Base-by-base conservation (phyloP, 2,113 vertebrate species). In the Penelope pileata region DNA sequence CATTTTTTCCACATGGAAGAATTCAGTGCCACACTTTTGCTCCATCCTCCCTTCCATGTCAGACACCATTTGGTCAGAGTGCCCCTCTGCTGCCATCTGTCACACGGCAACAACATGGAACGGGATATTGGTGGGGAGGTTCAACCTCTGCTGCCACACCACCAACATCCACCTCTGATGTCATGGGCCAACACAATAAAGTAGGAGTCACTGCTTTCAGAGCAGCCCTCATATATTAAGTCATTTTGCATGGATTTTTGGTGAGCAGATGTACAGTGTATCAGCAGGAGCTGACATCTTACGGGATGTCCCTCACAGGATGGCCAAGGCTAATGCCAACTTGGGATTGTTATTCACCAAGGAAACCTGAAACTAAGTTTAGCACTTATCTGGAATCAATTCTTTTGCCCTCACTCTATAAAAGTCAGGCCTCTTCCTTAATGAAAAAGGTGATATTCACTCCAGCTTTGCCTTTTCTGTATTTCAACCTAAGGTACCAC, bases 381-480 rank as follows among this genome's bases (percentile, higher is more conserved):
- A 91, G 84, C 84, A 68, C 51, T 85, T 79, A 91, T 17, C 94
- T 78, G 53, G 88, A 94, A 95, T 88, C 96, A 94, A 70, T 84
- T 88, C 81, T 70, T 76, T 47, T 6, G 1, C 78, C 74, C 48
- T 89, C 86, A 50, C 58, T 91, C 81, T 88, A 70, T 78, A 94
- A 85, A 96, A 95, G 77, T 75, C 91, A 91, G 70, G 69, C 56
- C 51, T 93, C 18, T 80, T 60, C 69, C 70, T 82, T 89, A 75
- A 85, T 77, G 54, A 91, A 92, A 47, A 86, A 73, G 76, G 92
- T 89, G 89, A 94, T 92, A 68, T 72, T 51, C 81, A 70, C 88
- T 81, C 86, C 38, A 56, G 81, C 67, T 95, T 96, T 95, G 88
- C 72, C 80, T 95, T 83, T 95, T 95, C 86, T 54, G 3, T 91